Evolutionary conservation across 1,140 invertebrate species (phyloP).

Genomic region (Macrosteles quadrilineatus): DNA sequence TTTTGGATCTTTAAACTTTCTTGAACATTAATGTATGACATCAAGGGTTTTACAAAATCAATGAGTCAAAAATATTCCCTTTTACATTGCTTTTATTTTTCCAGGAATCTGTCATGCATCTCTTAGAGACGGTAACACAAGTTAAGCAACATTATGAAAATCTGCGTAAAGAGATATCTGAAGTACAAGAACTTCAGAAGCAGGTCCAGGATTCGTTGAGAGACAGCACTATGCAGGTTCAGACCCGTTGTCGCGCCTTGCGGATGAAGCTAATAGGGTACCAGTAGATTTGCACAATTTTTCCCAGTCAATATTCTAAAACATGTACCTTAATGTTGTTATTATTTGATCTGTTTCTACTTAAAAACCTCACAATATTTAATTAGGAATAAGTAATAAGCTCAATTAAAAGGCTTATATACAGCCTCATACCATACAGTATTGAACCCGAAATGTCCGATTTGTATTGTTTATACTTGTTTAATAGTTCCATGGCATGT

Average conservation of each 20-base stretch:
- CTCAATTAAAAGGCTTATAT: too few species aligned
- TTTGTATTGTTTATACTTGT: too few species aligned
- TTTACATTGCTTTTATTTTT: background rate
- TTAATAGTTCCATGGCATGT: too few species aligned
- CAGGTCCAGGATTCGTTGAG: conserved; percentile 11
- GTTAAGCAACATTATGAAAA: conserved; percentile 18
- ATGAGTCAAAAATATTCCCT: too few species aligned
- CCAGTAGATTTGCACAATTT: background rate
- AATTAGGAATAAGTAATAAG: too few species aligned
- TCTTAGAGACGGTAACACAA: conserved; percentile 13
- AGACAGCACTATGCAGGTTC: conserved; percentile 1
- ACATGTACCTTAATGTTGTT: conserved; percentile 10
- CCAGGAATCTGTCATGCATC: conserved; percentile 11
- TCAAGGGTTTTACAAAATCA: too few species aligned
- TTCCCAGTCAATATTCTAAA: conserved; percentile 22
- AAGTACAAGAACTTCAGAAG: conserved; percentile 14
- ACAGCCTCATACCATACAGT: too few species aligned
- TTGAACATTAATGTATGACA: too few species aligned
- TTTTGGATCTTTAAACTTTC: too few species aligned
- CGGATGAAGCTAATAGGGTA: conserved; percentile 6
- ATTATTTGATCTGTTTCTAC: conserved; percentile 1
- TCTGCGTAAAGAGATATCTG: conserved; percentile 7
- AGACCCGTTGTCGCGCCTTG: background rate
- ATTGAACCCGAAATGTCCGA: too few species aligned
- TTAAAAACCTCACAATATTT: too few species aligned